These are phyloP conservation scores for Ctenopoma kingsleyae DNA, from an alignment of 2,797 vertebrate species.

Conservation along the genomic window DNA sequence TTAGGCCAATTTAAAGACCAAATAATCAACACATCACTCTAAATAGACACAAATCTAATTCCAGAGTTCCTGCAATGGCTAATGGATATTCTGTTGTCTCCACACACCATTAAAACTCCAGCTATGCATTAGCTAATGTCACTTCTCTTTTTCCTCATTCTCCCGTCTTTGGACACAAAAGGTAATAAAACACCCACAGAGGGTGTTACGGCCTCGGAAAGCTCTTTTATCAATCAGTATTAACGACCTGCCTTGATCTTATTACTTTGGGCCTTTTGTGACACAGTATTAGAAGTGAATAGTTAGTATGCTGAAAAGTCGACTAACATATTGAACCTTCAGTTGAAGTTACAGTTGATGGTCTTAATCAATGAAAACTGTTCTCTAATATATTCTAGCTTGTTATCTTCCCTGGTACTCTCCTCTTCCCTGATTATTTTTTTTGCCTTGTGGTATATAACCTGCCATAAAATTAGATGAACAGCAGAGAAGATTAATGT, in stretches of 20 bases:
- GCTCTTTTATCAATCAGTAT: conserved; percentile 62
- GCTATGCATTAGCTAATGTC: conserved; percentile 15
- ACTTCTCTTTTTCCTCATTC: conserved; percentile 8
- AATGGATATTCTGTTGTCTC: conserved; percentile 3
- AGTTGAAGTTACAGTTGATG: conserved; percentile 17
- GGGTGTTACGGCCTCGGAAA: conserved; percentile 36
- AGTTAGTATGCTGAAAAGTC: conserved; percentile 25
- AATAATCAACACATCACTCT: neutral
- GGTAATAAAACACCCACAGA: conserved; percentile 37
- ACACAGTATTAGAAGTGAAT: conserved; percentile 40
- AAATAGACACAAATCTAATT: conserved; percentile 8
- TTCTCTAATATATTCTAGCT: neutral
- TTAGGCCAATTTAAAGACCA: conserved; percentile 13
- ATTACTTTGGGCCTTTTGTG: conserved; percentile 56
- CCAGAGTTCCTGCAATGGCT: neutral
- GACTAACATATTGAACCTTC: neutral
- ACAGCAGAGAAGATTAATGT: neutral
- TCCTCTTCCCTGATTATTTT: neutral
- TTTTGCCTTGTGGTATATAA: neutral
- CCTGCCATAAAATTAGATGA: neutral
- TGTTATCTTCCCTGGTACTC: neutral
- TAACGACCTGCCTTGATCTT: conserved; percentile 53
- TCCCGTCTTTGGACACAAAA: conserved; percentile 29
- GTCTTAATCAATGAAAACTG: conserved; percentile 15
- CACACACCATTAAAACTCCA: conserved; percentile 19